These are phyloP conservation scores for Cossypha caffra DNA, from an alignment of 2,797 vertebrate species.

Conservation along the genomic window DNA sequence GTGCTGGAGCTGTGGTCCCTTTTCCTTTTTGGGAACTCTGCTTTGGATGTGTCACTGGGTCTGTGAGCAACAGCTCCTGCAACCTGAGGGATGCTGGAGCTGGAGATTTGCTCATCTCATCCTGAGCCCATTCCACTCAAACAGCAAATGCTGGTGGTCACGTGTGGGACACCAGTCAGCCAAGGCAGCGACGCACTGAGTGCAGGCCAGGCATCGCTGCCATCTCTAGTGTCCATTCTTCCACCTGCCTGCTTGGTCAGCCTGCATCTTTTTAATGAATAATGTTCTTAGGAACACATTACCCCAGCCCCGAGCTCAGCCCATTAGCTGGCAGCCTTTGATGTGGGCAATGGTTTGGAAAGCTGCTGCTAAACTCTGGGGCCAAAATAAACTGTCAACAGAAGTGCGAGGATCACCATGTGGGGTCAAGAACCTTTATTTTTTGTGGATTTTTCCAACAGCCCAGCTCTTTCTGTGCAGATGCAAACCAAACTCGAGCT, in stretches of 20 bases:
- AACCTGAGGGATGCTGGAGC: background rate
- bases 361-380: background rate
- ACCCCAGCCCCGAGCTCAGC: background rate
- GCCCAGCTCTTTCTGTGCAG: background rate
- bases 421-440: too few relatives aligned
- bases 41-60: fast-evolving
- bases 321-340: background rate
- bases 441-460: background rate
- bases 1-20: background rate
- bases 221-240: background rate
- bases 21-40: fast-evolving
- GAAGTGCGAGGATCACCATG: fast-evolving
- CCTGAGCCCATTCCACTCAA: fast-evolving
- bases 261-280: too few relatives aligned
- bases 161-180: background rate
- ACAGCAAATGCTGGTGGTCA: background rate
- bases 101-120: background rate
- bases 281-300: fast-evolving
- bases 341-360: background rate
- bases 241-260: background rate
- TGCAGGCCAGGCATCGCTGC: background rate
- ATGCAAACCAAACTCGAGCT: background rate
- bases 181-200: fast-evolving
- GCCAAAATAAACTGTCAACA: background rate
- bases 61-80: background rate